Base-by-base conservation (phyloP, 2,797 vertebrate genomes). In the Cetoscarus ocellatus region DNA sequence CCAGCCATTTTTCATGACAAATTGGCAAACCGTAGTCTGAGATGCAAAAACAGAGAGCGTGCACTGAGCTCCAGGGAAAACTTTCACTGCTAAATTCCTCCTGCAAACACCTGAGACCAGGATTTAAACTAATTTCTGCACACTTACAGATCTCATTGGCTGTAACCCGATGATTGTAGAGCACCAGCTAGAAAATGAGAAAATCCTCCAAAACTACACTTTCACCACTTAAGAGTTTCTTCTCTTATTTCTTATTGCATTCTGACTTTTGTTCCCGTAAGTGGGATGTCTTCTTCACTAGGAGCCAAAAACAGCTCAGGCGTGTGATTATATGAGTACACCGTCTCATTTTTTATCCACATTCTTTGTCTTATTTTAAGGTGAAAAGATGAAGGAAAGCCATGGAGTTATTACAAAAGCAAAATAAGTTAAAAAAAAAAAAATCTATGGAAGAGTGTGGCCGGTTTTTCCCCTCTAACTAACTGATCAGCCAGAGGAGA, bases 41-140 rank as follows among this genome's bases (percentile, higher is more conserved):
- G 18, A 52, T 35, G 13, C 19, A 7, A 17, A 47, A 70, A 17
- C 40, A 48, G 27, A 70, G 54, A 27, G 35, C 15, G 34, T 59
- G 57, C 43, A 66, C 40, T 61, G 19, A 55, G 76, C 80, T 84
- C 64, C 9, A 69, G 83, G 73, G 61, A 67, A 83, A 79, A 67
- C 69, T 39, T 66, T 77, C 67, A 67, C 54, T 27, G 52, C 56
- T 56, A 49, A 79, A 82, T 82, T 66, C 44, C 49, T 51, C 53
- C 65, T 74, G 68, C 68, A 77, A 83, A 76, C 79, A 87, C 74
- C 77, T 84, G 81, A 61, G 77, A 84, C 72, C 63, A 27, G 10
- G 7, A 71, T 18, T 60, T 75, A 83, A 85, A 84, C 79, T 61
- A 49, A 84, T 80, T 83, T 51, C 66, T 70, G 69, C 67, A 60